phyloP scores from a whole-genome alignment of 2,113 vertebrate species.

The Leiothrix lutea region DNA sequence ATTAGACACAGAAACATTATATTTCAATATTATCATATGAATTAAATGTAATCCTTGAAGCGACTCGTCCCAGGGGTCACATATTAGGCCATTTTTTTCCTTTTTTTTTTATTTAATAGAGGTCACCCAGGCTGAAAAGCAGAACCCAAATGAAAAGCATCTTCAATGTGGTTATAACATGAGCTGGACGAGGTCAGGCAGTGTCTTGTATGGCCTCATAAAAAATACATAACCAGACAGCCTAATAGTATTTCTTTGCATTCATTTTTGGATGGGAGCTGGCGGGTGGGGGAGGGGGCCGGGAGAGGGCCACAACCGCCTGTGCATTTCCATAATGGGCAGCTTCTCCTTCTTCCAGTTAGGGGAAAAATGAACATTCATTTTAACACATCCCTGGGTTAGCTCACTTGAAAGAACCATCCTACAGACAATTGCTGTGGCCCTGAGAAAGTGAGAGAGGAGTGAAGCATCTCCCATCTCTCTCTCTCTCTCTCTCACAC shows the following conservation, averaged over 20 bases:
- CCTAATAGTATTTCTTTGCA: conserved; percentile 85
- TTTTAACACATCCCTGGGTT: not conserved
- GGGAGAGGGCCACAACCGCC: not conserved
- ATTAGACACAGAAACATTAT: conserved; percentile 73
- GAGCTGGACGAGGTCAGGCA: conserved; percentile 82
- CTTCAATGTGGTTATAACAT: conserved; percentile 82
- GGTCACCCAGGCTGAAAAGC: conserved; percentile 83
- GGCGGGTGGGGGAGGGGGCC: conserved; percentile 67
- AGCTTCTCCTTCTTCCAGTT: conserved; percentile 27
- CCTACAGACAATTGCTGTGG: not conserved
- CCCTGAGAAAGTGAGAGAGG: not conserved
- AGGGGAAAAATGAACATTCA: not conserved
- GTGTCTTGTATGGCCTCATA: conserved; percentile 84
- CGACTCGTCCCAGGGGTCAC: conserved; percentile 76
- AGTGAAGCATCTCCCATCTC: not conserved
- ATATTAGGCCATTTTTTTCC: conserved; percentile 73
- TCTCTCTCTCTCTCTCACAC: not conserved
- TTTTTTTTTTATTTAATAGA: conserved; percentile 82
- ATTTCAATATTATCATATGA: conserved; percentile 86
- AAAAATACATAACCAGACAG: conserved; percentile 87
- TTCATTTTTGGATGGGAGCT: conserved; percentile 80
- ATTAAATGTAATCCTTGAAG: conserved; percentile 84
- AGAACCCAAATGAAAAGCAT: conserved; percentile 85
- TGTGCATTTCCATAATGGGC: conserved; percentile 41
- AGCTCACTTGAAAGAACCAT: not conserved